Base-by-base conservation (phyloP, 2,113 vertebrate species). In the Hirundichthys speculiger region DNA sequence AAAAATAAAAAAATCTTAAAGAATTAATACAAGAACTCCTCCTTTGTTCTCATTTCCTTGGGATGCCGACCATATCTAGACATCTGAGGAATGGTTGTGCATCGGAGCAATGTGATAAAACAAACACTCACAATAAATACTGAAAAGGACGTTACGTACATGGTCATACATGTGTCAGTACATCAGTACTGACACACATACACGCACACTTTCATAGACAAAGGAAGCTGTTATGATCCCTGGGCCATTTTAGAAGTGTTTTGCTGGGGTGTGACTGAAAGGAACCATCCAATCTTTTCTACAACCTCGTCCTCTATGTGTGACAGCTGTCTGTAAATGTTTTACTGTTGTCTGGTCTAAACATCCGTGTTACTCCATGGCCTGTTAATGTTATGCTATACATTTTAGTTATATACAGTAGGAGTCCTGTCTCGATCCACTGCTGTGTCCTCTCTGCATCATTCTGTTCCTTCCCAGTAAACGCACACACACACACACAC, bases 191-290 rank as follows among this genome's bases (percentile, higher is more conserved):
- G 22, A 22, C 13, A 49, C 21, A 45, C 22, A 39, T 5, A 49
- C 30, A n/a, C 20, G 27, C 24, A 39, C 19, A 16, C 4, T n/a
- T 22, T 39, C 43, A 49, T n/a, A 10, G 30, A 46, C 34, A 48
- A 46, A 63, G 45, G 68, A 54, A 76, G 66, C 73, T 60, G 69
- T 53, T 75, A 63, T 46, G 65, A 68, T 69, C 73, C 70, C 18
- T 38, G 22, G 56, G 41, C 64, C 43, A 48, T 63, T 47, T 64
- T 61, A 27, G 24, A 70, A 27, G 62, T 42, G 55, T 59, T 66
- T 39, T 47, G 34, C 59, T 52, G 47, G 50, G 73, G 69, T 54
- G 19, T 52, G 62, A 34, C 47, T 54, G 22, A 47, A 42, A 54
- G 38, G 34, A 20, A 64, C 48, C 63, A 59, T 69, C 39, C 55